Conservation (phyloP, 2,113 vertebrate species). For the Vireo altiloquus region DNA sequence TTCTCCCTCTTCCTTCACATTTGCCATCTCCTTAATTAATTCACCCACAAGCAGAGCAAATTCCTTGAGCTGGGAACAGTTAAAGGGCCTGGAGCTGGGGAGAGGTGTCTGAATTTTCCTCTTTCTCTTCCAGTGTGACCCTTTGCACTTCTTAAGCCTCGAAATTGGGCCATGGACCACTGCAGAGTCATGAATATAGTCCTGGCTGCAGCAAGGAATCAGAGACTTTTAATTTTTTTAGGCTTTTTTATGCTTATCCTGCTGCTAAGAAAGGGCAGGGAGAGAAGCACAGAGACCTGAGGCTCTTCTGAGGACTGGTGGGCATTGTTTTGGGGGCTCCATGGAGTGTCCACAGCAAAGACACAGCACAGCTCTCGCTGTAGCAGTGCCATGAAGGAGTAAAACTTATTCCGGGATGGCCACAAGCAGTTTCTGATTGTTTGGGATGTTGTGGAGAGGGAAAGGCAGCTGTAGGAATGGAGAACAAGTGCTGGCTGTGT, state of each 20-base stretch:
- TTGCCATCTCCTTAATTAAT: neutral
- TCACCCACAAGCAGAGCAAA: neutral
- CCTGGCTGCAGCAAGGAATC: neutral
- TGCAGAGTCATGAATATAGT: neutral
- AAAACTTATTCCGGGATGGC: neutral
- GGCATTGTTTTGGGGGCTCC: neutral
- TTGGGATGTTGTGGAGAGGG: neutral
- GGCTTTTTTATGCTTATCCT: neutral
- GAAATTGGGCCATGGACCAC: neutral
- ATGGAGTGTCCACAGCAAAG: no score
- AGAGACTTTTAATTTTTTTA: neutral
- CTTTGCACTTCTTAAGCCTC: neutral
- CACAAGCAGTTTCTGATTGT: neutral
- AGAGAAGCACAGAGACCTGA: neutral
- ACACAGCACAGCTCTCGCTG: rapidly evolving
- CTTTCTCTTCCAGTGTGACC: neutral
- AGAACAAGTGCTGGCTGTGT: no score
- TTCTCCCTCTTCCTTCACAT: neutral
- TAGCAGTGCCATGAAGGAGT: neutral
- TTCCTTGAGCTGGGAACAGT: neutral
- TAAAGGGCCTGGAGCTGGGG: neutral
- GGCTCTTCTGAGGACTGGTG: rapidly evolving
- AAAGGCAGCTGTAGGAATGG: neutral
- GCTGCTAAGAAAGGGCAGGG: neutral
- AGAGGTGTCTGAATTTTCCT: neutral